Conservation (phyloP, 2,113 vertebrate species). For the Pundamilia nyererei region DNA sequence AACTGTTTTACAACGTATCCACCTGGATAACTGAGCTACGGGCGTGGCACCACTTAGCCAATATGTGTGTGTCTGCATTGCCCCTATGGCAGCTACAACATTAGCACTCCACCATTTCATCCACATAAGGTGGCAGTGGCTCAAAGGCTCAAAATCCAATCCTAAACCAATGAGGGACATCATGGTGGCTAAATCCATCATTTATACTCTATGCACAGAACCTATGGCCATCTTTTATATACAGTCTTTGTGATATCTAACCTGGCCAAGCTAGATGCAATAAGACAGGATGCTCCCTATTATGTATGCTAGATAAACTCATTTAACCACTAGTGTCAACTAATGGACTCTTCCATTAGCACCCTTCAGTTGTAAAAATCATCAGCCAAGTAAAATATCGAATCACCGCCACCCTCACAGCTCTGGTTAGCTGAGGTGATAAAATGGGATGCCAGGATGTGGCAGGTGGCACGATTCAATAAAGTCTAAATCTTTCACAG, state of each 20-base stretch:
- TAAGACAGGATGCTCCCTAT: neutral
- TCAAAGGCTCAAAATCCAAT: neutral
- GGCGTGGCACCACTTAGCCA: neutral
- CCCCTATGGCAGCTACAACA: neutral
- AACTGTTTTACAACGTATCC: neutral
- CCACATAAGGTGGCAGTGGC: neutral
- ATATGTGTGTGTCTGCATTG: neutral
- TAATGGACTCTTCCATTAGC: neutral
- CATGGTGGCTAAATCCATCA: neutral
- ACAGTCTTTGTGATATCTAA: neutral
- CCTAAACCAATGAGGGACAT: neutral
- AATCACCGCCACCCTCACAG: neutral
- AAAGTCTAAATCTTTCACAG: neutral
- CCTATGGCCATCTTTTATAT: neutral
- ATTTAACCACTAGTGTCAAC: neutral
- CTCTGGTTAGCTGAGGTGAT: neutral
- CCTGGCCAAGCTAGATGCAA: neutral
- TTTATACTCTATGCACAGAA: neutral
- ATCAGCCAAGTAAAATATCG: neutral
- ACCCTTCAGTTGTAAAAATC: neutral
- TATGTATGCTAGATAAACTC: rapidly evolving
- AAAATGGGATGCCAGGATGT: neutral
- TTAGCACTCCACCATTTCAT: neutral
- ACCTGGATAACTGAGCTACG: neutral
- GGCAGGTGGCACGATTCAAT: neutral